Conservation (phyloP, 2,888 invertebrate species). For the Plemyria rubiginata region DNA sequence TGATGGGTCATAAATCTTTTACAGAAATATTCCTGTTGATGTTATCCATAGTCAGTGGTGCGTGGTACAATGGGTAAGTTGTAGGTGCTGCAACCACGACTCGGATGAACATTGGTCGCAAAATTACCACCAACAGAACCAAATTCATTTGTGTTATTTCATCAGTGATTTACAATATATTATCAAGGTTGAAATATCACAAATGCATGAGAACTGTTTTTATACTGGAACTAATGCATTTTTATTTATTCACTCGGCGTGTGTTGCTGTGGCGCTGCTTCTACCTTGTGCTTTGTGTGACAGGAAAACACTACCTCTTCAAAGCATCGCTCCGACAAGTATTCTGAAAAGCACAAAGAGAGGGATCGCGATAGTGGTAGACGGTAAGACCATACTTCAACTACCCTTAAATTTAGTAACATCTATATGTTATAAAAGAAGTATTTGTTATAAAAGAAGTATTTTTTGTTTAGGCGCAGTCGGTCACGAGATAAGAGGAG, state of each 20-base stretch:
- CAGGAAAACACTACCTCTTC: slow-evolving; percentile 84
- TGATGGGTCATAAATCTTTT: slow-evolving; percentile 91
- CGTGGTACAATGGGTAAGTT: slow-evolving; percentile 88
- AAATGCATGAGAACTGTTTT: slow-evolving; percentile 63
- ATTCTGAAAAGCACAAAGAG: slow-evolving; percentile 83
- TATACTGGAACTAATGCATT: slow-evolving; percentile 79
- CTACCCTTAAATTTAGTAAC: neutral
- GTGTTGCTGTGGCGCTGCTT: slow-evolving; percentile 86
- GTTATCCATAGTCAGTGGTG: slow-evolving; percentile 85
- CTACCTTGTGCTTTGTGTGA: slow-evolving; percentile 86
- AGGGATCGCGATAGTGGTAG: slow-evolving; percentile 69
- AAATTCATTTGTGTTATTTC: slow-evolving; percentile 68
- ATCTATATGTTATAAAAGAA: neutral
- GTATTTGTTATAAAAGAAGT: slow-evolving; percentile 1
- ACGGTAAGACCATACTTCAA: slow-evolving; percentile 61
- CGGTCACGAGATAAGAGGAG: slow-evolving; percentile 78
- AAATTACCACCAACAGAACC: slow-evolving; percentile 67
- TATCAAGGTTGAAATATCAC: slow-evolving; percentile 66
- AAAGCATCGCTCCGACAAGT: slow-evolving; percentile 83
- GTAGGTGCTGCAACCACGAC: slow-evolving; percentile 77
- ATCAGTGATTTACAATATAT: slow-evolving; percentile 49
- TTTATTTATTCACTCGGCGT: slow-evolving; percentile 84
- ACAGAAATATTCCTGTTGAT: slow-evolving; percentile 90
- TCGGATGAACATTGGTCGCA: slow-evolving; percentile 63
- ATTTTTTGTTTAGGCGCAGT: slow-evolving; percentile 60